These are phyloP conservation scores for Lacerta bilineata DNA, from an alignment of 2,797 vertebrate genomes.

Conservation along the genomic window DNA sequence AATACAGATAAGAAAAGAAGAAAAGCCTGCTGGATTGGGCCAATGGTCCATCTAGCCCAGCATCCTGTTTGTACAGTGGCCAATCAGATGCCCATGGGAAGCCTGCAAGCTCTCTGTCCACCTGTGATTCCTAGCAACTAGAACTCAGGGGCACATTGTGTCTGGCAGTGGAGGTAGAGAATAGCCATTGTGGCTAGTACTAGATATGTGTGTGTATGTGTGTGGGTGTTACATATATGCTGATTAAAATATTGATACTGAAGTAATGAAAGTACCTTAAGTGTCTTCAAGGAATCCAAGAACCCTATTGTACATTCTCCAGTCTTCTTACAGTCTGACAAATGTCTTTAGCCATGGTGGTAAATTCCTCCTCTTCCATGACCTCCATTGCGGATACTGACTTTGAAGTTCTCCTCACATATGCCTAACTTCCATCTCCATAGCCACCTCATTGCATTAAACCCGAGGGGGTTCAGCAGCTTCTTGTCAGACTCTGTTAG, in stretches of 20 bases:
- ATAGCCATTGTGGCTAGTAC: neutral
- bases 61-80: too few relatives aligned
- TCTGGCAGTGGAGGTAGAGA: too few relatives aligned
- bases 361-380: conserved; percentile 13
- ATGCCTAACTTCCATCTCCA: neutral
- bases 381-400: fast-evolving
- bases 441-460: fast-evolving
- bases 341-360: neutral
- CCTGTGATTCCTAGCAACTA: too few relatives aligned
- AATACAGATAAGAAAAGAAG: neutral
- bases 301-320: neutral
- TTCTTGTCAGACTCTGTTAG: neutral
- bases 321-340: neutral
- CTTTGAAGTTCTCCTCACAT: neutral
- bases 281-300: neutral
- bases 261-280: neutral
- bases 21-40: too few relatives aligned
- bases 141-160: too few relatives aligned
- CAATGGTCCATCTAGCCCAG: neutral
- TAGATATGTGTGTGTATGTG: neutral
- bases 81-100: too few relatives aligned
- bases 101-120: too few relatives aligned
- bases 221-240: too few relatives aligned
- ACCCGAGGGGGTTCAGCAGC: neutral
- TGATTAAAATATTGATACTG: neutral